Evolutionary conservation across 1,140 invertebrate genomes (phyloP), one percentile per base, ranked within the genome.

Genomic region (Papilio helenus): DNA sequence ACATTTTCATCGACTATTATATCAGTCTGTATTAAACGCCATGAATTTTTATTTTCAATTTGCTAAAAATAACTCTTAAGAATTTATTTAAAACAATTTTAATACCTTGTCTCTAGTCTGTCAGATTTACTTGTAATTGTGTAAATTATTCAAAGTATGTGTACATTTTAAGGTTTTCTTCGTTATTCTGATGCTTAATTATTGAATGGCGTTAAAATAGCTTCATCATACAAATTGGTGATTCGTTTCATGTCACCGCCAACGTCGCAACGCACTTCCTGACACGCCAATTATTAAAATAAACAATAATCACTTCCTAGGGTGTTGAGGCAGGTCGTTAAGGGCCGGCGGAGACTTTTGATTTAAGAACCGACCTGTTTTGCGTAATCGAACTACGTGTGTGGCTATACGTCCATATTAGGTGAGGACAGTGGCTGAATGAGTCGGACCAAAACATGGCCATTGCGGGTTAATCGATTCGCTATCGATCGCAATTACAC

Each of bases 281-380:
- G 89, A 79, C 87, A 82, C 81, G 85, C 86, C 88, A 90, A 92
- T 93, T 93, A 92, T 88, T 87, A 92, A 88, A 91, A 91, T 92
- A 93, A 93, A 93, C 90, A 92, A 90, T 93, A 93, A 91, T 92
- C 90, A 89, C 93, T 94, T 94, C 93, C 93, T 94, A 85, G 85
- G 85, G 82, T 81, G 80, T 86, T 84, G 79, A 88, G 87, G 87
- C 83, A 85, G 82, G 84, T 90, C 88, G 87, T 89, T 88, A 89
- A 81, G 73, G 61, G 72, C 68, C 79, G 80, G 72, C 79, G 81
- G 79, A 81, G 65, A 20, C 68, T 61, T 55, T 87, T 92, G 90
- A 92, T 92, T 89, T 91, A 83, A 90, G 85, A 85, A 85, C 86
- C 86, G 83, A 82, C 82, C 73, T 79, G 77, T 83, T 87, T 87